Base-by-base conservation (phyloP, 2,888 invertebrate genomes). In the Callosobruchus maculatus region DNA sequence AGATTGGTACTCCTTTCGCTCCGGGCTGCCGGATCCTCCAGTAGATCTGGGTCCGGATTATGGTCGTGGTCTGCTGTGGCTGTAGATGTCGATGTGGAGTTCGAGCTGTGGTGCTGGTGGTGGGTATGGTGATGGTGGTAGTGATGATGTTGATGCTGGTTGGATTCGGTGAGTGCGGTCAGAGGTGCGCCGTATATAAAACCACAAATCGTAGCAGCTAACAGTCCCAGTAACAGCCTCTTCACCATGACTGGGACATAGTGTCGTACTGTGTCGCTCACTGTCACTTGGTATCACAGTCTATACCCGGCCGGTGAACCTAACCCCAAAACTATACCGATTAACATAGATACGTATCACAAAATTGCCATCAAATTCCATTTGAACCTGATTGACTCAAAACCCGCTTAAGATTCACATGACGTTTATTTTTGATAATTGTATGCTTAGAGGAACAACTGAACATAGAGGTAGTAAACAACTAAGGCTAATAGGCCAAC, bases 1-100 rank as follows among this genome's bases (percentile, higher is more conserved):
- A 94, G 90, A 89, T 93, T 93, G 83, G 94, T 93, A 84, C 95
- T 92, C 88, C 94, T 92, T 87, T 92, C 92, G 86, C 92, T 91
- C 88, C 90, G 85, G 76, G 88, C 85, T 77, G 85, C 82, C 69
- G 84, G 82, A 78, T 84, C 84, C 76, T 84, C 84, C 76, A 81
- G 73, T 68, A 49, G 13, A 1, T 76, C 77, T 49, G 20, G 26
- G 4, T 21, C 31, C 81, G 88, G 88, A 81, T 74, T 74, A 18
- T 49, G 49, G 7, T 49, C 49, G 49, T 49, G 49, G 49, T 31
- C 74, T 70, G 75, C 78, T 74, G 77, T 78, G 80, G 77, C 79
- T 70, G 70, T 71, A 77, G 81, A 26, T 70, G 70, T 71, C 77
- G 81, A 26, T 26, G 26, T 49, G 49, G 67, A 71, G 67, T 21